Conservation (phyloP, 2,888 invertebrate species). For the Gibbula magus region DNA sequence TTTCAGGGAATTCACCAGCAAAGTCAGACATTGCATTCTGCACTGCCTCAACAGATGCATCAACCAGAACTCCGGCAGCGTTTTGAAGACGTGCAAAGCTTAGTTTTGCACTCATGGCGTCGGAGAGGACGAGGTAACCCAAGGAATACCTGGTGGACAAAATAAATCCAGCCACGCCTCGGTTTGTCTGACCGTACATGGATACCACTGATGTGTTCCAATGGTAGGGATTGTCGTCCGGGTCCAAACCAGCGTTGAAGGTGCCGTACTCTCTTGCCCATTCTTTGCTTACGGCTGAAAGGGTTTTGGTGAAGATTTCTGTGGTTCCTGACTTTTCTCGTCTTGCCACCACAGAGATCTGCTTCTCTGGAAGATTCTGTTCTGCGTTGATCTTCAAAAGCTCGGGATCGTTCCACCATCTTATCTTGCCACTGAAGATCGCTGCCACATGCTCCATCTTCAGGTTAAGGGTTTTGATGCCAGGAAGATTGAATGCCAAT, state of each 20-base stretch:
- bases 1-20: slow-evolving; percentile 24
- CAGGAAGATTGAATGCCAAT: slow-evolving; percentile 63
- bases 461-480: slow-evolving; percentile 50
- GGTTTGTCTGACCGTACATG: slow-evolving; percentile 53
- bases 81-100: slow-evolving; percentile 56
- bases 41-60: slow-evolving; percentile 36
- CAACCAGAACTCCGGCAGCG: slow-evolving; percentile 40
- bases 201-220: slow-evolving; percentile 53
- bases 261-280: slow-evolving; percentile 58
- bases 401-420: slow-evolving; percentile 62
- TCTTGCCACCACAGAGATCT: slow-evolving; percentile 60
- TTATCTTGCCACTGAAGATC: slow-evolving; percentile 68
- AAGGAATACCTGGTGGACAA: slow-evolving; percentile 58
- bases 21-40: slow-evolving; percentile 55
- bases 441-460: slow-evolving; percentile 60
- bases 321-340: slow-evolving; percentile 69
- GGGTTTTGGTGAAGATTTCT: slow-evolving; percentile 57
- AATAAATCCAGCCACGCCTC: slow-evolving; percentile 59
- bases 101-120: slow-evolving; percentile 46
- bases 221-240: slow-evolving; percentile 26
- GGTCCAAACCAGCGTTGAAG: slow-evolving; percentile 47
- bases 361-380: slow-evolving; percentile 43
- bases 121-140: slow-evolving; percentile 63
- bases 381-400: slow-evolving; percentile 50
- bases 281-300: slow-evolving; percentile 49